These are phyloP conservation scores for Orthonevra nobilis DNA, from an alignment of 2,888 invertebrate genomes.

Conservation along the genomic window DNA sequence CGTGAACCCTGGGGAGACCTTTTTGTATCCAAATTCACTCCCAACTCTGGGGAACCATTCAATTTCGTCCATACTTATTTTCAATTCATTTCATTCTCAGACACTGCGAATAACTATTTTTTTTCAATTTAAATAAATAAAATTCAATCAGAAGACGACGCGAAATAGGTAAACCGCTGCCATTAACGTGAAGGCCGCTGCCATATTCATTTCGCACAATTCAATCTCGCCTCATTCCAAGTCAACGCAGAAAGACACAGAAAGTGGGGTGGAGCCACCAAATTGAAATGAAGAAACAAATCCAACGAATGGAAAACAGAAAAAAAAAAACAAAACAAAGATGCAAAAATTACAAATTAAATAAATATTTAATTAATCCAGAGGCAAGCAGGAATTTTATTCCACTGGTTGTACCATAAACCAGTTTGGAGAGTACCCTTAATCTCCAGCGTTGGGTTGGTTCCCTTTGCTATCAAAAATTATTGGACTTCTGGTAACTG, in stretches of 20 bases:
- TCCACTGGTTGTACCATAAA: constrained; percentile 41
- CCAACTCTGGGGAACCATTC: constrained; percentile 23
- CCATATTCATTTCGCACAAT: constrained; percentile 52
- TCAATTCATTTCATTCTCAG: neutral
- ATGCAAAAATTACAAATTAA: constrained; percentile 66
- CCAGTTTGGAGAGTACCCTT: constrained; percentile 54
- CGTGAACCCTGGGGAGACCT: no score
- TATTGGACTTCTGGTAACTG: constrained; percentile 66
- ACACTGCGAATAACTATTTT: constrained; percentile 9
- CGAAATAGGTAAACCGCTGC: constrained; percentile 51
- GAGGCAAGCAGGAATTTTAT: constrained; percentile 51
- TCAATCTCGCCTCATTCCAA: constrained; percentile 40
- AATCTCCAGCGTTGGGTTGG: constrained; percentile 54
- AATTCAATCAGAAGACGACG: constrained; percentile 57
- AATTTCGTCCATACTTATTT: neutral
- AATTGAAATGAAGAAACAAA: constrained; percentile 1
- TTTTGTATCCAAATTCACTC: neutral
- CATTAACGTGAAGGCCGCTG: constrained; percentile 22
- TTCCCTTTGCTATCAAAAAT: constrained; percentile 67
- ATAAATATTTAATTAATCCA: constrained; percentile 70
- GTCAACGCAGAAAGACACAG: neutral
- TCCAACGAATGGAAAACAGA: neutral
- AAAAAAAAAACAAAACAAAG: constrained; percentile 29
- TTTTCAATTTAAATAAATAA: constrained; percentile 63
- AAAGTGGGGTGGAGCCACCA: no score